These are phyloP conservation scores for Cerceris ruficornis DNA, from an alignment of 2,888 invertebrate genomes.

Conservation along the genomic window DNA sequence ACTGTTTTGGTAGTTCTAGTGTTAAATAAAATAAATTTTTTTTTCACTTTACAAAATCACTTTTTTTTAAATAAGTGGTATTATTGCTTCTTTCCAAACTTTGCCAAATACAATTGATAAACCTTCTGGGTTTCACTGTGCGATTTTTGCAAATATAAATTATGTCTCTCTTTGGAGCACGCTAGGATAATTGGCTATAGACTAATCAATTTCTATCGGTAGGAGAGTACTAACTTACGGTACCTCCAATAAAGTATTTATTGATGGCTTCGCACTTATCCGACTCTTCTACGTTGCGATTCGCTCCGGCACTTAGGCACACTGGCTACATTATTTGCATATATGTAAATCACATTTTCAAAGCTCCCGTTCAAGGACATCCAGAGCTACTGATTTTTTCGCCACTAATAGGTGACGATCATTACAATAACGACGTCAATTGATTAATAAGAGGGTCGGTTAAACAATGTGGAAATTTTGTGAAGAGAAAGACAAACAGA, in stretches of 20 bases:
- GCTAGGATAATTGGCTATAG: not conserved
- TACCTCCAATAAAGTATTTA: slow-evolving; percentile 26
- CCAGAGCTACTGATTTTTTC: slow-evolving; percentile 29
- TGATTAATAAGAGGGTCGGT: slow-evolving; percentile 51
- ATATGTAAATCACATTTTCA: slow-evolving; percentile 46
- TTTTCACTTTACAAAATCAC: no score
- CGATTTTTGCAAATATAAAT: not conserved
- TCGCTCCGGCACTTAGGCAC: slow-evolving; percentile 29
- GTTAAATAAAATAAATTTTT: no score
- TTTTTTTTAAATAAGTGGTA: no score
- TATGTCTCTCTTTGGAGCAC: slow-evolving; percentile 24
- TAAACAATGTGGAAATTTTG: not conserved
- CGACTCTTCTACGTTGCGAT: slow-evolving; percentile 22
- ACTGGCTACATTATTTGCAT: slow-evolving; percentile 34
- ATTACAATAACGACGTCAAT: slow-evolving; percentile 59
- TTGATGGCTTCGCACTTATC: not conserved
- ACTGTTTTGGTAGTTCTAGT: no score
- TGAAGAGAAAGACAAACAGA: not conserved
- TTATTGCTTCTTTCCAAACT: no score
- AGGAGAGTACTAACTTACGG: slow-evolving; percentile 9
- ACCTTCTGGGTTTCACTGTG: no score
- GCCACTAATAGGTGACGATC: slow-evolving; percentile 72
- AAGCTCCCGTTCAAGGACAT: slow-evolving; percentile 25
- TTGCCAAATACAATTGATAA: no score
- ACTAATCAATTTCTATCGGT: slow-evolving; percentile 37